Percentiles rank a stretch among this genome's conserved stretches.
These are phyloP conservation scores for Drosophila ficusphila DNA, from an alignment of 1,140 invertebrate species.

Conservation along the genomic window DNA sequence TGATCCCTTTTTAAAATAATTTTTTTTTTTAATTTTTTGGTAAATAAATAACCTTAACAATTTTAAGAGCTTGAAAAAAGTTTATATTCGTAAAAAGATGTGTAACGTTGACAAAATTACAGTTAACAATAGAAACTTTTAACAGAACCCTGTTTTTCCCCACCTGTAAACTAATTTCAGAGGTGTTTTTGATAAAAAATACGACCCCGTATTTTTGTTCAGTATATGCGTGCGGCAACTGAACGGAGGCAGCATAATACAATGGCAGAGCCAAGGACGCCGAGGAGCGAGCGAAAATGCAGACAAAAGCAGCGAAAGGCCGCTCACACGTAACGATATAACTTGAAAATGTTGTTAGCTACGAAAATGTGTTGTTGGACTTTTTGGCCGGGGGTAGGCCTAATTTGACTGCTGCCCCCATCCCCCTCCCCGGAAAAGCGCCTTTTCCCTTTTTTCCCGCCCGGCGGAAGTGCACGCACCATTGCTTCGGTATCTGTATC, in stretches of 20 bases:
- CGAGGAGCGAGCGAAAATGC: constrained; percentile 14
- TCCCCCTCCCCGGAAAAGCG: neutral
- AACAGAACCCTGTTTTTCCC: no score
- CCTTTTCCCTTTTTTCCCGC: no score
- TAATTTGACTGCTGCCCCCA: constrained; percentile 29
- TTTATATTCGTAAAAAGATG: no score
- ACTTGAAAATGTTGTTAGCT: constrained; percentile 82
- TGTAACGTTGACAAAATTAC: no score
- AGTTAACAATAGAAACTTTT: no score
- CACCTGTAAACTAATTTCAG: neutral
- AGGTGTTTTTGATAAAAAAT: no score
- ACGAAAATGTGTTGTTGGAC: constrained; percentile 74
- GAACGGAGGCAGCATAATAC: constrained; percentile 33
- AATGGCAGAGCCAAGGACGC: constrained; percentile 72
- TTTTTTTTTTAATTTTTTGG: no score
- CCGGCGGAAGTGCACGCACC: constrained; percentile 48
- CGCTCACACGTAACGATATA: constrained; percentile 65
- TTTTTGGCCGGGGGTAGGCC: constrained; percentile 51
- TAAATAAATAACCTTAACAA: no score
- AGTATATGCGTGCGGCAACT: constrained; percentile 14
- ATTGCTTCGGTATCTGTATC: constrained; percentile 33
- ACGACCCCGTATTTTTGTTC: neutral
- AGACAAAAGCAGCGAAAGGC: constrained; percentile 2
- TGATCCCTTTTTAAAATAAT: no score
- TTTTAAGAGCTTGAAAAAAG: no score